Base-by-base conservation (phyloP, 2,888 invertebrate species). In the Xestia c-nigrum region DNA sequence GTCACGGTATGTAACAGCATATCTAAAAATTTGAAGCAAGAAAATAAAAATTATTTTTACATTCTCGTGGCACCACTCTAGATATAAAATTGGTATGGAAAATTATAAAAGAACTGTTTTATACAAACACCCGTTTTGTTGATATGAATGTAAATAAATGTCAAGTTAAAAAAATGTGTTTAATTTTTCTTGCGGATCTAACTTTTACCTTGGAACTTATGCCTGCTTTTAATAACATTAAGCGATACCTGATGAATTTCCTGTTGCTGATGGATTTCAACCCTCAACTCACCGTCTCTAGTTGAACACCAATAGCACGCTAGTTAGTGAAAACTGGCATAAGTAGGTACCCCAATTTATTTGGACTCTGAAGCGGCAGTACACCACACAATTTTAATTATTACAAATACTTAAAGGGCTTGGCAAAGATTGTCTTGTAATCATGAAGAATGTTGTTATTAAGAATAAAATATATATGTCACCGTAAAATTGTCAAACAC, bases 111-210 rank as follows among this genome's bases (percentile, higher is more conserved):
- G 92, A 95, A 95, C 95, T 95, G 96, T 97, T 97, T 97, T 97
- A 96, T 97, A 97, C 97, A 96, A 88, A 96, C 96, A 96, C 96
- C 96, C 95, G 95, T 96, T 97, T 97, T 97, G 97, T 97, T 97
- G 96, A 96, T 95, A 96, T 97, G 94, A 95, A 97, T 97, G 97
- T 97, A 97, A 97, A 97, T 97, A 97, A 96, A 97, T 97, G 97
- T 97, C 96, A 96, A 97, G 97, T 97, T 95, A 93, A 93, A 95
- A 92, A 86, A 87, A 83, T 83, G 89, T 87, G 84, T 89, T 92
- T 85, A 5, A 66, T 83, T 83, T 81, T 72, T 59, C 47, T 76
- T 57, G 4, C 10, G 21, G 5, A 24, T 16, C 24, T 57, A 0
- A 57, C 14, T 24, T 57, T 57, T 57, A 57, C 55, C 10, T 55